Base-by-base conservation (phyloP, 2,113 vertebrate genomes). In the Holacanthus passer region DNA sequence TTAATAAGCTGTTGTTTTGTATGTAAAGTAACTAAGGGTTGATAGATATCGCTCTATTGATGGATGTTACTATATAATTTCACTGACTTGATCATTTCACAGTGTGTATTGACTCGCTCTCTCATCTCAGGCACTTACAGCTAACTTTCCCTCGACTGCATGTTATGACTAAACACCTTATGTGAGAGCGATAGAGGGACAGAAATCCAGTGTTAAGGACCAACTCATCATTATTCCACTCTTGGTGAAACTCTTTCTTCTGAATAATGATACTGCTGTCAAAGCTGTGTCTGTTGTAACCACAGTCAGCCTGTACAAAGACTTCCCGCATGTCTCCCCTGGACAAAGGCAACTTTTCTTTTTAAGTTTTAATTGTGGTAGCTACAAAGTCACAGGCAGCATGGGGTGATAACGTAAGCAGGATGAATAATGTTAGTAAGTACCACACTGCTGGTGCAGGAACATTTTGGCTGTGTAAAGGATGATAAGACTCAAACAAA, bases 401-500 rank as follows among this genome's bases (percentile, higher is more conserved):
- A 24, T 16, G 32, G 35, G 39, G 31, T 48, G 81, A 80, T 77
- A 87, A 77, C 64, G 29, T 78, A 77, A 83, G 78, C 82, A n/a
- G 65, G 71, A 87, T 81, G 64, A 90, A 78, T 58, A 79, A 85
- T 85, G 73, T 76, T 77, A 84, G 87, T 80, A 81, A 84, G 88
- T 58, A 76, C 85, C 62, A 77, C 70, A 58, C 32, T 56, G 74
- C 71, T 73, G 77, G 60, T 50, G 62, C 70, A 67, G 59, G 73
- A 71, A 79, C 2, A 66, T 59, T 83, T 79, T 56, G 24, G 37
- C 81, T 91, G 88, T 89, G 88, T 70, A 88, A 87, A 90, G 66
- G 50, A 73, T 74, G 90, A 91, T 91, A 87, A 91, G 82, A 73
- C 24, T 16, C 29, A 79, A 65, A 76, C 39, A 71, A 84, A 81